These are phyloP conservation scores for Helogale parvula DNA, from an alignment of 2,113 vertebrate species.

Conservation along the genomic window DNA sequence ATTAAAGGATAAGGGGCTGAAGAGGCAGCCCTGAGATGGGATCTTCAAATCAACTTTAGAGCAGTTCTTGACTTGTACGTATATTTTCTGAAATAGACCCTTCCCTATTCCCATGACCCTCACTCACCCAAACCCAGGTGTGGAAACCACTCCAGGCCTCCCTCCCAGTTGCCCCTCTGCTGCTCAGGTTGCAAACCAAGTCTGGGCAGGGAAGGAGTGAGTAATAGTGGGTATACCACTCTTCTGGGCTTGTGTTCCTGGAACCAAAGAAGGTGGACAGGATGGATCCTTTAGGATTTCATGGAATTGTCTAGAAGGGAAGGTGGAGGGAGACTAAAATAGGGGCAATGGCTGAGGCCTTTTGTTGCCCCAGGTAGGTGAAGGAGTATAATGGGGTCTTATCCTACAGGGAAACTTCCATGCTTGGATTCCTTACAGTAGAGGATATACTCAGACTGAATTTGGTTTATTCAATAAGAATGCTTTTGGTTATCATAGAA, in stretches of 20 bases:
- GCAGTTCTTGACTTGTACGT: not conserved
- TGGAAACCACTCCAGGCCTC: not conserved
- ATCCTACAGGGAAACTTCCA: not conserved
- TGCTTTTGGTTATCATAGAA: constrained; percentile 11
- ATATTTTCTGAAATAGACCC: not conserved
- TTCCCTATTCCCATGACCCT: not conserved
- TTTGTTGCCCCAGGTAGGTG: not conserved
- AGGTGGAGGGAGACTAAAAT: not conserved
- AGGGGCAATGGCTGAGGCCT: not conserved
- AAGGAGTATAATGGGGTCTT: not conserved
- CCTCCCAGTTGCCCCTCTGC: not conserved
- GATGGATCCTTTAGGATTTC: not conserved
- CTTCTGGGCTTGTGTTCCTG: not conserved
- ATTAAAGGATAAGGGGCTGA: not conserved
- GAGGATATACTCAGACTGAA: not conserved
- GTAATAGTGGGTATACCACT: not conserved
- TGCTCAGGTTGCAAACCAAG: not conserved
- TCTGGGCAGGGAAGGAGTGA: not conserved
- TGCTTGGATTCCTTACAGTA: not conserved
- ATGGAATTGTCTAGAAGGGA: not conserved
- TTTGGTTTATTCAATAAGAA: not conserved
- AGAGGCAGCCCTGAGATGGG: not conserved
- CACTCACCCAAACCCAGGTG: not conserved
- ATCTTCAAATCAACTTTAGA: not conserved
- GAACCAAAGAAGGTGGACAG: not conserved